phyloP scores from a whole-genome alignment of 1,140 invertebrate genomes.

The Drosophila simulans region DNA sequence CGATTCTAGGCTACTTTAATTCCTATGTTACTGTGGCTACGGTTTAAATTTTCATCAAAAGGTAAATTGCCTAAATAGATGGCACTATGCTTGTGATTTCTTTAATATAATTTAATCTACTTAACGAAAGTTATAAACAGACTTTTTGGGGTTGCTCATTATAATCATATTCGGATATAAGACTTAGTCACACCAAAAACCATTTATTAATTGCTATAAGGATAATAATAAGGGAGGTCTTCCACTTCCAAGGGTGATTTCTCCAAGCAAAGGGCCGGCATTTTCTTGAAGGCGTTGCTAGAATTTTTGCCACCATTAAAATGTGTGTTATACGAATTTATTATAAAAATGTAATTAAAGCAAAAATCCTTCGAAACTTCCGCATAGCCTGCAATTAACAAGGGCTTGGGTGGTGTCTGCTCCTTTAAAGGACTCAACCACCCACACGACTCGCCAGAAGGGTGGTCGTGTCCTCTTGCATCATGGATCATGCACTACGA shows the following conservation, averaged over 20 bases:
- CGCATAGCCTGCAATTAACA: slow-evolving; percentile 55
- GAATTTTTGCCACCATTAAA: slow-evolving; percentile 40
- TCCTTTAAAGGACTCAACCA: slow-evolving; percentile 24
- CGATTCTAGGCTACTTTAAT: background rate
- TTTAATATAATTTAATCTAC: too few relatives aligned
- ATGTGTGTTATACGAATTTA: slow-evolving; percentile 24
- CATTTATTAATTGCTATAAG: slow-evolving; percentile 30
- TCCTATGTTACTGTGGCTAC: background rate
- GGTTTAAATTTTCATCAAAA: too few relatives aligned
- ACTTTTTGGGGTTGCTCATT: slow-evolving; percentile 2
- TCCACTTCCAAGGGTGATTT: slow-evolving; percentile 4
- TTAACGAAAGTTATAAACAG: background rate
- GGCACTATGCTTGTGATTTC: too few relatives aligned
- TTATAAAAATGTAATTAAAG: slow-evolving; percentile 61
- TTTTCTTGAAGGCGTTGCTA: slow-evolving; percentile 35
- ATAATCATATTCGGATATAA: slow-evolving; percentile 6
- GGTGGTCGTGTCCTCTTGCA: background rate
- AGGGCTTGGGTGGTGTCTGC: slow-evolving; percentile 4
- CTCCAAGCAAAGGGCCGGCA: background rate
- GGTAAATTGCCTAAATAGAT: too few relatives aligned
- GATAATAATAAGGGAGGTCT: background rate
- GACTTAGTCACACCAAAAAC: slow-evolving; percentile 36
- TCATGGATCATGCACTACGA: background rate
- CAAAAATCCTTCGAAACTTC: slow-evolving; percentile 54
- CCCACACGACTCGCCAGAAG: slow-evolving; percentile 1